Evolutionary conservation across 2,888 invertebrate genomes (phyloP).

Genomic region (Camponotus fellah): DNA sequence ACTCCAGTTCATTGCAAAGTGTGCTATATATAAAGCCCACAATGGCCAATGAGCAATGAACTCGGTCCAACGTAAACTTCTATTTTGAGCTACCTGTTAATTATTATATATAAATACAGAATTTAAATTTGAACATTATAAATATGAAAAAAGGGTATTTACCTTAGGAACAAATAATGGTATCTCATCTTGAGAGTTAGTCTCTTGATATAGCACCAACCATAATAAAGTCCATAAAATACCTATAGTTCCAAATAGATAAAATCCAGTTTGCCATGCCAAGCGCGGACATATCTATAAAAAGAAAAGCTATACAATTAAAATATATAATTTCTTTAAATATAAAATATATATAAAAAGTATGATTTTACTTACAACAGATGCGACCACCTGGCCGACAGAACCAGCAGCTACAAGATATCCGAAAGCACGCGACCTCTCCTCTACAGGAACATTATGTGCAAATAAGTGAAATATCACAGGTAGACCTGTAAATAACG

Average conservation of each 20-base stretch:
- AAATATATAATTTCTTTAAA: background rate
- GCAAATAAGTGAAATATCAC: constrained; percentile 93
- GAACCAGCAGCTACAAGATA: constrained; percentile 91
- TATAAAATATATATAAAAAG: background rate
- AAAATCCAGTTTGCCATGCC: constrained; percentile 90
- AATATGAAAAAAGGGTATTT: constrained; percentile 33
- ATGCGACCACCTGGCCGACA: constrained; percentile 92
- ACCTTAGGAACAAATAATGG: constrained; percentile 88
- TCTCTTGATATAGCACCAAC: constrained; percentile 89
- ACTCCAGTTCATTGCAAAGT: constrained; percentile 94
- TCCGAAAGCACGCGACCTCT: constrained; percentile 91
- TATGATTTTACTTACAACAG: constrained; percentile 87
- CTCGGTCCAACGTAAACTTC: constrained; percentile 89
- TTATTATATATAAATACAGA: constrained; percentile 17
- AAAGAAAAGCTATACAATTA: background rate
- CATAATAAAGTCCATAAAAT: constrained; percentile 90
- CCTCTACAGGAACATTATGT: constrained; percentile 90
- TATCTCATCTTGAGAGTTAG: constrained; percentile 87
- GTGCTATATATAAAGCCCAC: constrained; percentile 92
- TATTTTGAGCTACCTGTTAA: constrained; percentile 86
- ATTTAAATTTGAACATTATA: background rate
- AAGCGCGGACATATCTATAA: constrained; percentile 89
- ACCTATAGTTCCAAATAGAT: constrained; percentile 90
- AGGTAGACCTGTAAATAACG: constrained; percentile 88
- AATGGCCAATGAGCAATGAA: constrained; percentile 90